These are phyloP conservation scores for Orthonyx spaldingii DNA, from an alignment of 2,113 vertebrate species.

Conservation along the genomic window DNA sequence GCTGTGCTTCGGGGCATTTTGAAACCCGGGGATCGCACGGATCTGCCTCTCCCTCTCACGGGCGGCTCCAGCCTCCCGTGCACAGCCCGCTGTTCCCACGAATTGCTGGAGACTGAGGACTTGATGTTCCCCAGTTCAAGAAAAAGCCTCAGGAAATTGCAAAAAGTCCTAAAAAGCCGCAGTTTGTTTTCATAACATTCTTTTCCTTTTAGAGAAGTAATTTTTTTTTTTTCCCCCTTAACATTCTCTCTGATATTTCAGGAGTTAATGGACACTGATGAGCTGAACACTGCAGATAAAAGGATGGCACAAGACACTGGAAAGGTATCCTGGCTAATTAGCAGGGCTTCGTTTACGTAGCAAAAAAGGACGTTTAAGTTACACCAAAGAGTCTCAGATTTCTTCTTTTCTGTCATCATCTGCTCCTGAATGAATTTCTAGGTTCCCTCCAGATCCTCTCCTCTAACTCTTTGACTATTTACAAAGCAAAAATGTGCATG, in stretches of 20 bases:
- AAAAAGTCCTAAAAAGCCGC: slow-evolving; percentile 61
- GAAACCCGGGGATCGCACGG: not conserved
- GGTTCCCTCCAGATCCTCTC: not conserved
- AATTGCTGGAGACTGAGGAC: slow-evolving; percentile 29
- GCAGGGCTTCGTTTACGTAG: not conserved
- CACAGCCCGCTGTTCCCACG: slow-evolving; percentile 41
- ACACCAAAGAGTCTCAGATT: not conserved
- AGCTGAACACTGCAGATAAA: not conserved
- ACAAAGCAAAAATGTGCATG: not conserved
- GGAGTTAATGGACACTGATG: slow-evolving; percentile 17
- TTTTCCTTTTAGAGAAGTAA: slow-evolving; percentile 54
- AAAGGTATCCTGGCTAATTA: not conserved
- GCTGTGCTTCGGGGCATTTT: not conserved
- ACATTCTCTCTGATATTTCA: slow-evolving; percentile 8
- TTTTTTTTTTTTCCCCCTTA: not conserved
- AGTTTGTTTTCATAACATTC: slow-evolving; percentile 63
- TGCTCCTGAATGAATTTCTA: not conserved
- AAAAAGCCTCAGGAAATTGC: slow-evolving; percentile 64
- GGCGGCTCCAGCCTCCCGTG: not conserved
- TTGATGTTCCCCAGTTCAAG: slow-evolving; percentile 51
- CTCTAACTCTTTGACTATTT: not conserved
- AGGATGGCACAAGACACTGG: not conserved
- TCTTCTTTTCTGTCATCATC: not conserved
- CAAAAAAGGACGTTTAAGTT: not conserved
- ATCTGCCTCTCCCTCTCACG: not conserved